Evolutionary conservation across 2,888 invertebrate species (phyloP), one percentile per base, ranked within the genome.

Genomic region (Phoenoteleia sp.): DNA sequence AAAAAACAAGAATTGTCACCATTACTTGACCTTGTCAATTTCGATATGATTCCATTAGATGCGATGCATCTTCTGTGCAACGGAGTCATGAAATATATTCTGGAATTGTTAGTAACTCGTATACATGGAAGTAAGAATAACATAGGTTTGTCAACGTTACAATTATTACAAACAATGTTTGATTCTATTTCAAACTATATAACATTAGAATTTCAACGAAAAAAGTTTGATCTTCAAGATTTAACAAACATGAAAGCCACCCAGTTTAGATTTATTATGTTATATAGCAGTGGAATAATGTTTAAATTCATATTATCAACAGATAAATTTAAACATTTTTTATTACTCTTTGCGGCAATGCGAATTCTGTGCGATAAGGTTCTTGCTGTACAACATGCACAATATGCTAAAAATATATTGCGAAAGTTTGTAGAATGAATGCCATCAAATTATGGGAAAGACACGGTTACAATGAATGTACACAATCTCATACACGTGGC

Each of bases 201-300:
- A 9, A 29, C 79, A 39, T n/a, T 39, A 4, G 88, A 88, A 71
- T 89, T 89, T 66, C 86, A 88, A 79, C 64, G 87, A n/a, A 86
- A 77, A 11, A 54, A 62, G 6, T 87, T 86, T 36, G 85, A 86
- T 85, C 67, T 76, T 19, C 0, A 11, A 11, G 66, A 76, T 25
- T 11, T 58, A 21, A n/a, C 42, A 23, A 54, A 62, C 25, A 52
- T 52, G 56, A 64, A 79, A 64, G 45, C 47, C 2, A 64, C 64
- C n/a, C 62, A 71, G 13, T 72, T 58, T 49, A 23, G 60, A 33
- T 54, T 81, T 60, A 29, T 87, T 47, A 47, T 87, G 13, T 66
- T 87, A 3, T 77, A 81, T 9, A 77, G 49, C 33, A 45, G 64
- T 56, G 83, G 85, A 15, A 25, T 86, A 15, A 47, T 81, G n/a